Evolutionary conservation across 2,888 invertebrate genomes (phyloP).

Genomic region (Brenthis daphne): DNA sequence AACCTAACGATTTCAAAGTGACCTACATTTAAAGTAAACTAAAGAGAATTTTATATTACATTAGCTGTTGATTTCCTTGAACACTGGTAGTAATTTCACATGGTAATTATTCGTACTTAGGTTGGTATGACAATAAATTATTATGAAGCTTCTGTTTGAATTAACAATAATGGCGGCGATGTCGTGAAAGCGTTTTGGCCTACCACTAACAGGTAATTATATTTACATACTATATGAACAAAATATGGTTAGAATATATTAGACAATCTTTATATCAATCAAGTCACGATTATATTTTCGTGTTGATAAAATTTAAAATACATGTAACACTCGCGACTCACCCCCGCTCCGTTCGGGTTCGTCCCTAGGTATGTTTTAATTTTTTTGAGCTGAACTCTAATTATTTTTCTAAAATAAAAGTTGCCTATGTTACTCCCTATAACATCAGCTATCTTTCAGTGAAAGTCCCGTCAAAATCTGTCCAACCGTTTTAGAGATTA

Average conservation of each 20-base stretch:
- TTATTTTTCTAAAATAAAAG: too few species aligned
- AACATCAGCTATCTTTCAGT: too few species aligned
- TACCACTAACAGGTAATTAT: slow-evolving; percentile 16
- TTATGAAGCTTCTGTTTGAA: slow-evolving; percentile 33
- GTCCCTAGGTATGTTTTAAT: too few species aligned
- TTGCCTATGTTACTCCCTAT: too few species aligned
- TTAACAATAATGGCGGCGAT: slow-evolving; percentile 30
- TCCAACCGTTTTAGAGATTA: too few species aligned
- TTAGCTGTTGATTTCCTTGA: slow-evolving; percentile 19
- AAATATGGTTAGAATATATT: neutral
- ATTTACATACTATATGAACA: neutral
- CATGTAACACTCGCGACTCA: too few species aligned
- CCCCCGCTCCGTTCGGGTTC: too few species aligned
- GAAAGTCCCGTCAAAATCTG: too few species aligned
- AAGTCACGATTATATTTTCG: too few species aligned
- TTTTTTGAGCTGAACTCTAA: too few species aligned
- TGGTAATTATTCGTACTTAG: slow-evolving; percentile 30
- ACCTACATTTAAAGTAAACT: slow-evolving; percentile 16
- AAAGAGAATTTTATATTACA: slow-evolving; percentile 23
- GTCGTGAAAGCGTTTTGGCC: slow-evolving; percentile 19
- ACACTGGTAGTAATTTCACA: slow-evolving; percentile 35
- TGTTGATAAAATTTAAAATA: too few species aligned
- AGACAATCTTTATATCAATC: too few species aligned
- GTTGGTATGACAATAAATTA: slow-evolving; percentile 23
- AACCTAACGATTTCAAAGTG: neutral